phyloP scores from a whole-genome alignment of 2,113 vertebrate species.

The Stegostoma tigrinum region DNA sequence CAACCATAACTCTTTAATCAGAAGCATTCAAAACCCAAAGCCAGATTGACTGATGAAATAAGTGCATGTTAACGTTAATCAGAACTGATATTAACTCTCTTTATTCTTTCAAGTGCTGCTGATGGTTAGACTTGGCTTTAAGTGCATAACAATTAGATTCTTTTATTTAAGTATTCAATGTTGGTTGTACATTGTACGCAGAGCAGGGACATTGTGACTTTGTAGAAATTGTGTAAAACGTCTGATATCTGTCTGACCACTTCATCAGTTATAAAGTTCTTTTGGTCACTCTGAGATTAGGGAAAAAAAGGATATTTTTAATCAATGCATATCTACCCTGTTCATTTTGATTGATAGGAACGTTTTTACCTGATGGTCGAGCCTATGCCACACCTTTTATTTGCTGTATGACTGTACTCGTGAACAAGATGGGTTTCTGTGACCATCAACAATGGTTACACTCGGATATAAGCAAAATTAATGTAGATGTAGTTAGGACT shows the following conservation, averaged over 20 bases:
- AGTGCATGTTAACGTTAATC: conserved; percentile 1
- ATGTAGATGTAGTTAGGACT: too few relatives aligned
- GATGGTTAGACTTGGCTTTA: background rate
- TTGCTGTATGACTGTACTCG: background rate
- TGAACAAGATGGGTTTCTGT: too few relatives aligned
- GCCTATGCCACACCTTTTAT: background rate
- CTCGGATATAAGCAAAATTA: too few relatives aligned
- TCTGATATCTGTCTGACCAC: background rate
- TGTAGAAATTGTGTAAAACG: background rate
- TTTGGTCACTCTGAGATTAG: background rate
- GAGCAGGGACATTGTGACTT: background rate
- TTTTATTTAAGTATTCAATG: background rate
- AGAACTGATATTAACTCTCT: background rate
- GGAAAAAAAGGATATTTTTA: background rate
- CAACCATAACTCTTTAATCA: conserved; percentile 20
- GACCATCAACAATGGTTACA: too few relatives aligned
- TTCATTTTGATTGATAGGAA: background rate
- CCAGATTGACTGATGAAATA: background rate
- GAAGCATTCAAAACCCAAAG: conserved; percentile 3
- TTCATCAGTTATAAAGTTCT: background rate
- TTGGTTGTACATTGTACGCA: background rate
- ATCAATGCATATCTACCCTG: background rate
- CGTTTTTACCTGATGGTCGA: background rate
- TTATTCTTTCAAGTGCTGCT: background rate
- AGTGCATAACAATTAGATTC: background rate